A percentile compares a stretch with the other conserved stretches of the same genome.
phyloP scores from a whole-genome alignment of 1,140 invertebrate species.

The Chrysomallon squamiferum region DNA sequence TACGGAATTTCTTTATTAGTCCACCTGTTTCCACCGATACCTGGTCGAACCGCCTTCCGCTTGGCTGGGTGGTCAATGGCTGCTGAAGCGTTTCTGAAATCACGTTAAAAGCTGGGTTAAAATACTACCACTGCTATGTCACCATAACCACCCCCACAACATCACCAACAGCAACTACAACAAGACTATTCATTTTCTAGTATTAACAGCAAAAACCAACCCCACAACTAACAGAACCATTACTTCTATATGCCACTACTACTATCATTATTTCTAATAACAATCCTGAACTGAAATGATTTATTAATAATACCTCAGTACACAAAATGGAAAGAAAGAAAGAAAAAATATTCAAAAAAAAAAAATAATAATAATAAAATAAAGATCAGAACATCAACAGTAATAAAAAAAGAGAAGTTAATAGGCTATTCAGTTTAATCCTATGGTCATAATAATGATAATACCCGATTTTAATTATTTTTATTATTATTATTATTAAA shows the following conservation, averaged over 20 bases:
- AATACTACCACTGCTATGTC: background rate
- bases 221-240: background rate
- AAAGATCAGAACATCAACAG: too few relatives aligned
- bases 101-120: background rate
- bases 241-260: background rate
- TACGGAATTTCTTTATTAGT: slow-evolving; percentile 15
- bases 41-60: slow-evolving; percentile 11
- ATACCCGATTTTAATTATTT: too few relatives aligned
- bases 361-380: too few relatives aligned
- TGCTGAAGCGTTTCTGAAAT: background rate
- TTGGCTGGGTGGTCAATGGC: background rate
- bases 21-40: slow-evolving; percentile 13
- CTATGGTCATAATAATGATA: too few relatives aligned
- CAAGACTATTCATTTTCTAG: background rate
- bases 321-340: background rate
- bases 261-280: background rate
- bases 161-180: background rate
- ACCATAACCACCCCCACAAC: background rate
- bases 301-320: background rate
- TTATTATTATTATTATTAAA: too few relatives aligned
- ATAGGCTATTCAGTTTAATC: too few relatives aligned
- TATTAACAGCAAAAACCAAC: too few relatives aligned
- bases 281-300: background rate
- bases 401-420: too few relatives aligned
- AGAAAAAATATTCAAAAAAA: background rate